These are phyloP conservation scores for Trachemys scripta DNA, from an alignment of 2,113 vertebrate genomes.

Conservation along the genomic window DNA sequence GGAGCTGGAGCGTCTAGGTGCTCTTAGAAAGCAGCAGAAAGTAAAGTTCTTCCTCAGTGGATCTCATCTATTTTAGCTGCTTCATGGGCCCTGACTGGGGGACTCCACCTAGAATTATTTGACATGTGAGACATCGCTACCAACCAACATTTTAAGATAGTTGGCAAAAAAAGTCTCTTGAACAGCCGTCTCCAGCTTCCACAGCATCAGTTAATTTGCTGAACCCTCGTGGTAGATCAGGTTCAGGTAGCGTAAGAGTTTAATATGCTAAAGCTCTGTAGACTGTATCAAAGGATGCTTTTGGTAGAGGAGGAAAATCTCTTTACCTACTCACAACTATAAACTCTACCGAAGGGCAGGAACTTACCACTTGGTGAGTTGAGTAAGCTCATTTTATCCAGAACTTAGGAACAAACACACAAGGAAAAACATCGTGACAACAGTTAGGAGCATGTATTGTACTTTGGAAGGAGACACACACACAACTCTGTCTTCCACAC, in stretches of 20 bases:
- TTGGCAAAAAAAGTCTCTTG: background rate
- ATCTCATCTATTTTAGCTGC: background rate
- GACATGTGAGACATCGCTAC: accelerated
- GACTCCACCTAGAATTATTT: background rate
- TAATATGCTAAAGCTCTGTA: background rate
- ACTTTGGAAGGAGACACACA: background rate
- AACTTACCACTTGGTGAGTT: constrained; percentile 77
- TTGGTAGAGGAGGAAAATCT: background rate
- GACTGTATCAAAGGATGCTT: background rate
- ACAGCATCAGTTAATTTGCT: background rate
- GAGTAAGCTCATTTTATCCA: constrained; percentile 69
- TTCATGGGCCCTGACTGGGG: no score
- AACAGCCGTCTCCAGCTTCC: background rate
- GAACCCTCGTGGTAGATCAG: background rate
- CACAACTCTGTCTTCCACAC: background rate
- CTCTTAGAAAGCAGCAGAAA: background rate
- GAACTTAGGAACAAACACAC: constrained; percentile 65
- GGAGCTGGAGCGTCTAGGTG: background rate
- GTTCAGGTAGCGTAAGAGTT: background rate
- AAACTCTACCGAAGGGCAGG: background rate
- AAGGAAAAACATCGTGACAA: constrained; percentile 25
- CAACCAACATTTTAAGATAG: background rate
- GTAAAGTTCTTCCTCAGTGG: background rate
- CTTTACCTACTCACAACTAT: background rate
- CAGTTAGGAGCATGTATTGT: background rate